Evolutionary conservation across 2,797 vertebrate species (phyloP).

Genomic region (Hipposideros larvatus): DNA sequence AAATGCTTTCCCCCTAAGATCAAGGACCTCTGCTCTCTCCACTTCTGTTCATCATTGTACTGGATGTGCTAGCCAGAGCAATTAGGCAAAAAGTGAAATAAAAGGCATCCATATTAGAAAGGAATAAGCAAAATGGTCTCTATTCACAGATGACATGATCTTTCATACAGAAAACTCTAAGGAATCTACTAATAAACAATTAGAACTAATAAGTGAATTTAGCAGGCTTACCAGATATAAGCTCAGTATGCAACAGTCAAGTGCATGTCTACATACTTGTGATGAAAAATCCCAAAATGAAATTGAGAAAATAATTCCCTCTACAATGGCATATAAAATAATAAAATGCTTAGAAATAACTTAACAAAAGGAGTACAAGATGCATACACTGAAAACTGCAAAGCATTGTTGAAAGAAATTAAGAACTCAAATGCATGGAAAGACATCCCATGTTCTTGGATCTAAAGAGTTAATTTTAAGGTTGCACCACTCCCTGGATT

Average conservation of each 20-base stretch:
- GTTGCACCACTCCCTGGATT: neutral
- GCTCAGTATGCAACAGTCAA: neutral
- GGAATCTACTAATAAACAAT: neutral
- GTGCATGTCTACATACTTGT: neutral
- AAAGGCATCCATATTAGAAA: neutral
- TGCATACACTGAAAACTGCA: conserved; percentile 9
- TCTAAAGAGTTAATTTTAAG: conserved; percentile 47
- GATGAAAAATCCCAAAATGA: neutral
- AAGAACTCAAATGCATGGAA: neutral
- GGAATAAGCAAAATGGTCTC: neutral
- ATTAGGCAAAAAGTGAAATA: neutral
- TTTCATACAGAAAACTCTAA: neutral
- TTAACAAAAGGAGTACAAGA: conserved; percentile 26
- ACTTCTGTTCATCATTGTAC: neutral
- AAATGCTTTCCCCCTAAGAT: neutral
- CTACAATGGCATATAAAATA: neutral
- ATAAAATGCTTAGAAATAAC: neutral
- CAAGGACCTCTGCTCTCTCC: neutral
- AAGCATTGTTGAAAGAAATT: neutral
- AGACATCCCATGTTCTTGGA: neutral
- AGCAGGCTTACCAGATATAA: neutral
- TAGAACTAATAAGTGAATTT: neutral
- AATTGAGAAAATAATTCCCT: neutral
- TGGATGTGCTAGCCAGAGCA: neutral
- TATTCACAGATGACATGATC: neutral